These are phyloP conservation scores for Heliothis subflexa DNA, from an alignment of 1,140 invertebrate species.

Conservation along the genomic window DNA sequence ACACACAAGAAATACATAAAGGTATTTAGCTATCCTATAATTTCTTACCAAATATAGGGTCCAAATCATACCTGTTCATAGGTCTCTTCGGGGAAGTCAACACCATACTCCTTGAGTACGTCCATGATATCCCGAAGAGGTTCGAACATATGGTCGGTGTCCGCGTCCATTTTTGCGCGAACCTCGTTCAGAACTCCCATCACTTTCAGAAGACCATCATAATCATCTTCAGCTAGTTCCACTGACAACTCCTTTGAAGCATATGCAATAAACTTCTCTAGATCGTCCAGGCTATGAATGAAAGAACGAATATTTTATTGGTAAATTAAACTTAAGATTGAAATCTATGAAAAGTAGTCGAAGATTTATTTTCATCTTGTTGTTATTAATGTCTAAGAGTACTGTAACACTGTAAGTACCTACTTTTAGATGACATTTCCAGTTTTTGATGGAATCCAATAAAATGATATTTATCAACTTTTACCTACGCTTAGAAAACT, in stretches of 20 bases:
- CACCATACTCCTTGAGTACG: slow-evolving; percentile 90
- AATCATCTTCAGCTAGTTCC: slow-evolving; percentile 89
- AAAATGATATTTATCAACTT: too few species aligned
- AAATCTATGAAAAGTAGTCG: too few species aligned
- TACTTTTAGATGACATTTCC: too few species aligned
- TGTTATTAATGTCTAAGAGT: too few species aligned
- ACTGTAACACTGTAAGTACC: too few species aligned
- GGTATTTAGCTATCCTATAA: too few species aligned
- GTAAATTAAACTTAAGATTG: not conserved
- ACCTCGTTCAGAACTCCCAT: slow-evolving; percentile 89
- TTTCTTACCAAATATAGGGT: too few species aligned
- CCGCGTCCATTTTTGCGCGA: slow-evolving; percentile 86
- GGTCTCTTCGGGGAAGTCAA: slow-evolving; percentile 90
- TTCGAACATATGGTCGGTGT: slow-evolving; percentile 92
- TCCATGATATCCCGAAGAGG: slow-evolving; percentile 93
- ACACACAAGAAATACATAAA: too few species aligned
- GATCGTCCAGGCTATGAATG: slow-evolving; percentile 85
- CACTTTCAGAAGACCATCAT: slow-evolving; percentile 87
- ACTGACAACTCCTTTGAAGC: slow-evolving; percentile 86
- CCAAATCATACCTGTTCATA: slow-evolving; percentile 82
- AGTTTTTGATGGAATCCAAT: too few species aligned
- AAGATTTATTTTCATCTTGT: slow-evolving; percentile 1
- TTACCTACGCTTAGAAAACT: too few species aligned
- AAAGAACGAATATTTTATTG: slow-evolving; percentile 22
- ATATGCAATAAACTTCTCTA: slow-evolving; percentile 88